Conservation (phyloP, 2,113 vertebrate genomes). For the Myrmecophaga tridactyla region DNA sequence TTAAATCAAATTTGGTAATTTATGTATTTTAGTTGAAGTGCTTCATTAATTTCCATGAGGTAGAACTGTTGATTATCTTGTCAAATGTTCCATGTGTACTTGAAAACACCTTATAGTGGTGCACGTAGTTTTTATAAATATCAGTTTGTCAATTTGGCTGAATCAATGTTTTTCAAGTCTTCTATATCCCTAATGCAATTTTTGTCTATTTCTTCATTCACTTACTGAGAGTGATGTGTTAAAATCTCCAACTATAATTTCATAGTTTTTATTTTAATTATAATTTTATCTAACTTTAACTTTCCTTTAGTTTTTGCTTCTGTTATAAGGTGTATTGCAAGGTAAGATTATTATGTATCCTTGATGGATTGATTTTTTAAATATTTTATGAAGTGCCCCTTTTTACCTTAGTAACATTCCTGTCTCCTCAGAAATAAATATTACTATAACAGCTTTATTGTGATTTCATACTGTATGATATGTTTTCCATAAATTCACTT, state of each 20-base stretch:
- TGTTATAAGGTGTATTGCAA: background rate
- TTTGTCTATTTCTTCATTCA: background rate
- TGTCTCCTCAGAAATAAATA: background rate
- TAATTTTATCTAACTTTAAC: background rate
- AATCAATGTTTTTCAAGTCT: background rate
- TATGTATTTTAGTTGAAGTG: too few species aligned
- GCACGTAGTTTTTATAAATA: background rate
- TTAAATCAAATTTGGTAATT: too few species aligned
- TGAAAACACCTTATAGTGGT: background rate
- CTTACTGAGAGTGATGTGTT: background rate
- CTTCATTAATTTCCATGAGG: too few species aligned
- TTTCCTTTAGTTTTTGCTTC: background rate
- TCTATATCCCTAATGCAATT: background rate
- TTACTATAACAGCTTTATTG: background rate
- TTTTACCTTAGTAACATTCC: background rate
- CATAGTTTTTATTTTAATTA: background rate
- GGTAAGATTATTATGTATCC: background rate
- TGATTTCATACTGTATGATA: background rate
- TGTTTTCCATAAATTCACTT: background rate
- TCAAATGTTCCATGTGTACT: background rate
- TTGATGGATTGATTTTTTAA: background rate
- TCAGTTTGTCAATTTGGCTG: background rate
- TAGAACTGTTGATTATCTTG: background rate
- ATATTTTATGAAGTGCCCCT: background rate
- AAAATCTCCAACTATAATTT: too few species aligned